Base-by-base conservation (phyloP, 2,797 vertebrate species). In the Pseudochirops corinnae region DNA sequence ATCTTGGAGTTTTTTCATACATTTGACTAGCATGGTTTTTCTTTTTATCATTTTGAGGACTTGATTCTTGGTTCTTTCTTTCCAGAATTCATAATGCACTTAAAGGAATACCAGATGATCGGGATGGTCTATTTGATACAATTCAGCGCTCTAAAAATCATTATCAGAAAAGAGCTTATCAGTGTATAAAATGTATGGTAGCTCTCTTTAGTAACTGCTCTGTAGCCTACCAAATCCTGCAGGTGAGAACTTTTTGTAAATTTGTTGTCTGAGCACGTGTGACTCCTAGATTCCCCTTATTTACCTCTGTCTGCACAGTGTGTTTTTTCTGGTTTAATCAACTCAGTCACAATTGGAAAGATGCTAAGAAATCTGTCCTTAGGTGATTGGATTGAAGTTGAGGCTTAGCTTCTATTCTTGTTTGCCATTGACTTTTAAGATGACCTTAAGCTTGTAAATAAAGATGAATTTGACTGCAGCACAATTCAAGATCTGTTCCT, bases 181-280 rank as follows among this genome's bases (percentile, higher is more conserved):
- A 99, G 97, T 99, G 99, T 98, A 99, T 99, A 98, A 99, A 99
- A 98, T 99, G 99, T 99, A 99, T 99, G 99, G 99, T 99, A 98
- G 99, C 99, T 93, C 99, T 99, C 92, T 99, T 99, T 98, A 99
- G 99, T 98, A 99, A 99, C 98, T 99, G 99, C 98, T 99, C 99
- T 96, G 99, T 99, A 98, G 99, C 99, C 90, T 99, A 99, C 98
- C 99, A 99, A 98, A 99, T 99, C 97, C 98, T 99, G 67, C 99
- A 99, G 99, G 99, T 99, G 98, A 98, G 95, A n/a, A 1, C 1
- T 97, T 97, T 13, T 97, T 97, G 91, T 12, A 55, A 28, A 95
- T 96, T 97, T 97, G 12, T 97, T 50, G 31, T 13, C 62, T 46
- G 16, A 82, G 21, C 9, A 28, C 18, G 3, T 11, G 6, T 82